Evolutionary conservation across 2,888 invertebrate genomes (phyloP), one percentile per base, ranked within the genome.

Genomic region (Dryocosmus kuriphilus): DNA sequence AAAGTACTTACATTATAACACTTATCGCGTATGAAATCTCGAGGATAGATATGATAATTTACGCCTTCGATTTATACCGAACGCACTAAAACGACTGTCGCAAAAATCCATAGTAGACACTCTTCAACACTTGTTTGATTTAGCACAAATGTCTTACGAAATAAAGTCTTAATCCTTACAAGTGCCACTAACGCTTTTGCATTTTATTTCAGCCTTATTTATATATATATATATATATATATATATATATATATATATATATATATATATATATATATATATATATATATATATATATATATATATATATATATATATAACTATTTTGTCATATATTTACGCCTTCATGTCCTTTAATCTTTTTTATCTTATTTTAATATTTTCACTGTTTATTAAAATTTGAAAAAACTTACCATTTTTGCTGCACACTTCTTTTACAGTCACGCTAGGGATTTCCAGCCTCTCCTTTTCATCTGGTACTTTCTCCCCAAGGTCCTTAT

Each of bases 391-490:
- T 24, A 14, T 24, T 4, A 11, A 14, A 38, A 9, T 14, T 65
- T 7, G n/a, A 6, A 41, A 65, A 65, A 16, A 86, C 87, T 88
- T 74, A 88, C 88, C 86, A 55, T 80, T 86, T 60, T 74, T 79
- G 74, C 57, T 76, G 81, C 82, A 77, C 30, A 73, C 76, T 62
- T 84, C 86, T 51, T 82, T 87, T 77, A 81, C 81, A 46, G 71
- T 77, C 30, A 78, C 74, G 74, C 63, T 65, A 65, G 82, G 74
- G 75, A 82, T 74, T 35, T 82, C 79, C 16, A 51, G 11, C n/a
- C 77, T 74, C 16, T 76, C 71, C 41, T 61, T 51, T 60, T 71
- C 22, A 14, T 24, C 27, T 76, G 8, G 22, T 38, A 30, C 19
- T 65, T 55, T 78, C 32, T 76, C 27, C 19, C 81, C 83, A 76